Conservation (phyloP, 2,888 invertebrate species). For the Cryptus viduatorius region DNA sequence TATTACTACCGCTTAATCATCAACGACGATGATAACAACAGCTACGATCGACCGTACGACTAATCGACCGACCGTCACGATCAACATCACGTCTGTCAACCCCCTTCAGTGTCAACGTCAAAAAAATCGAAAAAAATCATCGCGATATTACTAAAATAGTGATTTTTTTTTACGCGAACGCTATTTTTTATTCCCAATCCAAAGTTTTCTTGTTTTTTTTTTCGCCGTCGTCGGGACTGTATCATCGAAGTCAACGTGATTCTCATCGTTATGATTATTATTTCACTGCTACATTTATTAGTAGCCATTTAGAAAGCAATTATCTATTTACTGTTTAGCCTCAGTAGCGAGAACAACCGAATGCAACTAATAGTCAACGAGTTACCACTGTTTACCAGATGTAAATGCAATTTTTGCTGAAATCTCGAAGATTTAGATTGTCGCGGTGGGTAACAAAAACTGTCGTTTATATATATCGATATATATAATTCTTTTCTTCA, state of each 20-base stretch:
- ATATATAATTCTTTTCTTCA: constrained; percentile 1
- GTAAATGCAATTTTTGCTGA: constrained; percentile 29
- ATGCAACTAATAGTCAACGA: constrained; percentile 49
- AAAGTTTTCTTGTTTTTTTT: constrained; percentile 46
- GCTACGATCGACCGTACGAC: constrained; percentile 41
- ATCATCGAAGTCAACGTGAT: constrained; percentile 54
- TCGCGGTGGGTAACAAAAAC: neutral
- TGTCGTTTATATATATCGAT: neutral
- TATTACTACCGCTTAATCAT: constrained; percentile 60
- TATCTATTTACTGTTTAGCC: constrained; percentile 54
- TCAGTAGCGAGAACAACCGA: constrained; percentile 26
- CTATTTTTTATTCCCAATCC: constrained; percentile 17
- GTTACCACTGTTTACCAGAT: constrained; percentile 63
- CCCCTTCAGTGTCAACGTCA: constrained; percentile 56
- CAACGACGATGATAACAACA: constrained; percentile 42
- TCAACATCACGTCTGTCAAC: constrained; percentile 63
- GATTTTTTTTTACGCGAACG: constrained; percentile 38
- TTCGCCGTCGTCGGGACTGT: constrained; percentile 20
- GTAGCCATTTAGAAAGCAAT: constrained; percentile 52
- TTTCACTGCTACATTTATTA: constrained; percentile 60
- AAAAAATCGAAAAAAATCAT: neutral
- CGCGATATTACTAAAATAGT: constrained; percentile 16
- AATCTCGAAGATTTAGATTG: constrained; percentile 42
- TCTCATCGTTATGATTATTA: constrained; percentile 62
- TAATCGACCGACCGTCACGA: constrained; percentile 59